These are phyloP conservation scores for Synergus gifuensis DNA, from an alignment of 2,888 invertebrate species.

Conservation along the genomic window DNA sequence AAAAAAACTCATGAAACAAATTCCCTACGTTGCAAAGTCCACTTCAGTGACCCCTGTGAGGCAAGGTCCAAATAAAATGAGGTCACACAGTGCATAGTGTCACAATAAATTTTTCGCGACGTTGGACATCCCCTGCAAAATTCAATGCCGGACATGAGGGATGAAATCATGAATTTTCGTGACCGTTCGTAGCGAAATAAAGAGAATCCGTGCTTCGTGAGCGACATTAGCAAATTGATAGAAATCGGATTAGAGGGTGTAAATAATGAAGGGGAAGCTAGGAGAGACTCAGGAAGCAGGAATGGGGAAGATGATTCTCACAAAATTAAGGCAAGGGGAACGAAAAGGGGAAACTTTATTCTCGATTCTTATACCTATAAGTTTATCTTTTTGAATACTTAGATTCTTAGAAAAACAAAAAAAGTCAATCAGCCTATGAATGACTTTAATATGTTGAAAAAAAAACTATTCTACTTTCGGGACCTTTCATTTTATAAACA, in stretches of 20 bases:
- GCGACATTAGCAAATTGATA: slow-evolving; percentile 29
- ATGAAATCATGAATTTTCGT: slow-evolving; percentile 17
- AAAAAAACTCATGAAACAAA: not conserved
- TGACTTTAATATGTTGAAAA: too few species aligned
- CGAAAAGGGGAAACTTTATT: not conserved
- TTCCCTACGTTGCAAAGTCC: not conserved
- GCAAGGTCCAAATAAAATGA: slow-evolving; percentile 27
- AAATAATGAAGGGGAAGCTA: not conserved
- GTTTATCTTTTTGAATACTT: not conserved
- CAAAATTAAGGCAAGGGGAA: not conserved
- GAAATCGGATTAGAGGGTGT: not conserved
- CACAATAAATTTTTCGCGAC: slow-evolving; percentile 27
- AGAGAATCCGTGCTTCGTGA: not conserved
- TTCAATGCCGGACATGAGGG: not conserved
- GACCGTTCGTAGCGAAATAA: not conserved
- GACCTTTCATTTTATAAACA: too few species aligned
- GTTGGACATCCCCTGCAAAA: slow-evolving; percentile 10
- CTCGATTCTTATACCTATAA: not conserved
- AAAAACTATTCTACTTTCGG: too few species aligned
- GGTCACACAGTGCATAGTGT: slow-evolving; percentile 28
- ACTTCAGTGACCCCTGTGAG: slow-evolving; percentile 10
- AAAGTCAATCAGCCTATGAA: too few species aligned
- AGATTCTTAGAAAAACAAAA: too few species aligned
- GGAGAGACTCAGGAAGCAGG: not conserved
- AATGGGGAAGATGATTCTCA: not conserved